Conservation (phyloP, 2,113 vertebrate species). For the Dicaeum eximium region DNA sequence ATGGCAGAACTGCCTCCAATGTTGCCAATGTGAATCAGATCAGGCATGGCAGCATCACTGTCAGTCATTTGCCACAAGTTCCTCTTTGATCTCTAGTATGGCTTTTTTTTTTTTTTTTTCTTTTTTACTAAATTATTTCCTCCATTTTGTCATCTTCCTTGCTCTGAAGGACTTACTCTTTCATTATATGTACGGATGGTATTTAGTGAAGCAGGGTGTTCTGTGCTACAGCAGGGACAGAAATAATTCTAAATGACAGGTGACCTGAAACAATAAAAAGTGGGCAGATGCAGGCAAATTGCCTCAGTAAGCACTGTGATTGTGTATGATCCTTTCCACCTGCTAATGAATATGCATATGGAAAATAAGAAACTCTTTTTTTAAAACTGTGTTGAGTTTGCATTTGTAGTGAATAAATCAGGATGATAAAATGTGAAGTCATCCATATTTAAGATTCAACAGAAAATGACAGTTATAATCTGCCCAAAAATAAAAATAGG, state of each 20-base stretch:
- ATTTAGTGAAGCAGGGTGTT: not conserved
- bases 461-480: slow-evolving; percentile 10
- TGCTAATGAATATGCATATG: slow-evolving; percentile 55
- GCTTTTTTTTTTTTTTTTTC: not conserved
- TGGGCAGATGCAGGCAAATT: slow-evolving; percentile 40
- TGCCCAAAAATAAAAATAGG: not conserved
- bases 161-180: not conserved
- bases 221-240: not conserved
- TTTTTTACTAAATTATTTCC: not conserved
- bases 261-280: slow-evolving; percentile 37
- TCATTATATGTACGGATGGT: not conserved
- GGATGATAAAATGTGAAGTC: slow-evolving; percentile 43
- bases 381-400: slow-evolving; percentile 17
- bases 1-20: not conserved
- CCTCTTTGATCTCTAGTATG: not conserved
- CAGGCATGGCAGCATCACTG: not conserved
- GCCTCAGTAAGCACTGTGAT: slow-evolving; percentile 41
- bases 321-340: slow-evolving; percentile 27
- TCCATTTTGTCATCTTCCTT: not conserved
- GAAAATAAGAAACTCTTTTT: slow-evolving; percentile 20
- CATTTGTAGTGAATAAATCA: slow-evolving; percentile 37
- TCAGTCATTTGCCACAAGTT: not conserved
- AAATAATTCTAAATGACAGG: slow-evolving; percentile 41
- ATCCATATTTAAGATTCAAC: slow-evolving; percentile 40
- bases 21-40: not conserved